phyloP scores from a whole-genome alignment of 2,113 vertebrate species.

The Megaptera novaeangliae region DNA sequence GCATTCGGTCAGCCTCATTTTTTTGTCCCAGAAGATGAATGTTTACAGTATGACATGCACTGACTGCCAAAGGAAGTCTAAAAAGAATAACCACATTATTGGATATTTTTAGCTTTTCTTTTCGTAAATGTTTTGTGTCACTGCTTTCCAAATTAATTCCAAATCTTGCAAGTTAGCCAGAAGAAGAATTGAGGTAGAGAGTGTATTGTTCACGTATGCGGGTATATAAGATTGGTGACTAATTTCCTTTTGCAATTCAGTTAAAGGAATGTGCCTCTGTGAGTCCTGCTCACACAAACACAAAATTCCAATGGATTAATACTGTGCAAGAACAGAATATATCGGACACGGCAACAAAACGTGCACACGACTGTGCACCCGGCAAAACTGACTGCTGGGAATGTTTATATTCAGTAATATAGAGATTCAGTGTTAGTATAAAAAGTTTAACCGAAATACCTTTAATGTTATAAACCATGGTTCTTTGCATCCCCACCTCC shows the following conservation, averaged over 20 bases:
- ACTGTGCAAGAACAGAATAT: not conserved
- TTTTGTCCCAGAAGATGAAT: constrained; percentile 41
- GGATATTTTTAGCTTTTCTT: constrained; percentile 77
- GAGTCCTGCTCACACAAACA: constrained; percentile 43
- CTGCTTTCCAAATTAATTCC: constrained; percentile 73
- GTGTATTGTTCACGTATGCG: constrained; percentile 54
- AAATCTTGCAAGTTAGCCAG: constrained; percentile 65
- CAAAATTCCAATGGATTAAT: constrained; percentile 43
- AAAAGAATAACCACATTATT: constrained; percentile 62
- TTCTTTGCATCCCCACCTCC: not conserved
- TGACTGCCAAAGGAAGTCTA: constrained; percentile 61
- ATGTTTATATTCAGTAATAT: not conserved
- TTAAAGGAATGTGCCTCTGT: constrained; percentile 62
- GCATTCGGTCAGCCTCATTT: not conserved
- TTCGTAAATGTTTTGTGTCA: constrained; percentile 68
- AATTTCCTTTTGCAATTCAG: constrained; percentile 67
- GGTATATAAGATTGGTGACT: constrained; percentile 35
- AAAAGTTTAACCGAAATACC: not conserved
- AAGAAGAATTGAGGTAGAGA: constrained; percentile 53
- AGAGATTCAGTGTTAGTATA: not conserved
- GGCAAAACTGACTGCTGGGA: not conserved
- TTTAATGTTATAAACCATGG: not conserved
- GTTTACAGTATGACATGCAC: constrained; percentile 67
- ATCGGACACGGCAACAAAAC: not conserved
- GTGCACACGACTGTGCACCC: not conserved